Percentiles rank a stretch among this genome's conserved stretches.
Conservation (phyloP, 2,797 vertebrate species). For the Acipenser transmontanus region DNA sequence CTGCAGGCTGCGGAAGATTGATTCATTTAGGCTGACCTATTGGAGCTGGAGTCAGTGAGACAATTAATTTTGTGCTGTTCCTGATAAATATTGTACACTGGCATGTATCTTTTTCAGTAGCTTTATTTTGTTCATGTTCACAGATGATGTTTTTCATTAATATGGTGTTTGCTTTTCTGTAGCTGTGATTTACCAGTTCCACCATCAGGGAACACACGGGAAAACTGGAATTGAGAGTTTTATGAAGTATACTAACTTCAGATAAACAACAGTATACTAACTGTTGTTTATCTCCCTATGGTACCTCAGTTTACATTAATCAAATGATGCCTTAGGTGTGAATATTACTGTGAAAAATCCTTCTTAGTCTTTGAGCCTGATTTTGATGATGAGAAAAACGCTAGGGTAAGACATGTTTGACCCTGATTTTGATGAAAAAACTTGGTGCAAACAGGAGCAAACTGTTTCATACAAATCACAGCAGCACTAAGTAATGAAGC, state of each 20-base stretch:
- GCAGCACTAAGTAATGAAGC: too few species aligned
- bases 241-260: not conserved
- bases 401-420: too few species aligned
- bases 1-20: slow-evolving; percentile 14
- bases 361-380: too few species aligned
- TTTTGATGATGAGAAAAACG: too few species aligned
- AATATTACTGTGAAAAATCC: too few species aligned
- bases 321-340: too few species aligned
- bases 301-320: too few species aligned
- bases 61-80: slow-evolving; percentile 17
- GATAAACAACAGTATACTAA: not conserved
- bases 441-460: too few species aligned
- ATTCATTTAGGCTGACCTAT: slow-evolving; percentile 23
- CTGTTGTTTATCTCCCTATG: too few species aligned
- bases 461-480: too few species aligned
- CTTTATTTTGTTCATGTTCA: not conserved
- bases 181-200: not conserved
- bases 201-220: not conserved
- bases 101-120: slow-evolving; percentile 15
- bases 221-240: not conserved
- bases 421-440: too few species aligned
- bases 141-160: slow-evolving; percentile 1
- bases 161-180: not conserved
- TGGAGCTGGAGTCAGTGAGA: slow-evolving; percentile 18
- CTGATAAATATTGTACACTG: slow-evolving; percentile 10